Base-by-base conservation (phyloP, 1,140 invertebrate species). In the Heliconius himera region DNA sequence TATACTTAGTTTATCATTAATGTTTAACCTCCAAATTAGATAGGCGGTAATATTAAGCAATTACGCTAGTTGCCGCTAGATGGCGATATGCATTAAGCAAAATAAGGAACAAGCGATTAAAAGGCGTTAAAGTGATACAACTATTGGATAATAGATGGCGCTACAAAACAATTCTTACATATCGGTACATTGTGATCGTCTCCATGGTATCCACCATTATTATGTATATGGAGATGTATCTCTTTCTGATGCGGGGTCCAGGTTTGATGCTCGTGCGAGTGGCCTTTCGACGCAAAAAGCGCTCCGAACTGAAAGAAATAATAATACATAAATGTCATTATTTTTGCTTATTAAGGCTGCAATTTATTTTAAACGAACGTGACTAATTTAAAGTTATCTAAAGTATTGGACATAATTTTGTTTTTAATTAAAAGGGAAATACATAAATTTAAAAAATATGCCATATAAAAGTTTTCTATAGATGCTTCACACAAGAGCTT, bases 201-300 rank as follows among this genome's bases (percentile, higher is more conserved):
- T 26, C 83, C 86, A 8, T 89, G 84, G 38, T 87, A 85, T 33
- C 90, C 89, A 38, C 90, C 89, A 38, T 90, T 89, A 60, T 92
- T 90, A 75, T 92, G 93, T 33, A 95, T 92, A 76, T 95, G 94
- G 1, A 95, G 79, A 74, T 94, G 93, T 8, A 95, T 92, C 78
- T 94, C 93, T 80, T 94, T 89, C n/a, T 89, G 89, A 8, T 81
- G 82, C 74, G 86, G 81, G 54, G 91, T 88, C 88, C 87, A 88
- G 36, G 82, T 87, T 11, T 77, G 74, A 8, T 82, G 76, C 51
- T 77, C 71, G 0, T 76, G 79, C 22, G 85, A 75, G 22, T 89
- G 86, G 13, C 79, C 36, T 54, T 94, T 93, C 0, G 83, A 78
- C 1, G 84, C 87, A 56, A 93, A 88, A 8, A 93, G 81, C 0